Base-by-base conservation (phyloP, 2,797 vertebrate species). In the Hydrocynus forskahlii region DNA sequence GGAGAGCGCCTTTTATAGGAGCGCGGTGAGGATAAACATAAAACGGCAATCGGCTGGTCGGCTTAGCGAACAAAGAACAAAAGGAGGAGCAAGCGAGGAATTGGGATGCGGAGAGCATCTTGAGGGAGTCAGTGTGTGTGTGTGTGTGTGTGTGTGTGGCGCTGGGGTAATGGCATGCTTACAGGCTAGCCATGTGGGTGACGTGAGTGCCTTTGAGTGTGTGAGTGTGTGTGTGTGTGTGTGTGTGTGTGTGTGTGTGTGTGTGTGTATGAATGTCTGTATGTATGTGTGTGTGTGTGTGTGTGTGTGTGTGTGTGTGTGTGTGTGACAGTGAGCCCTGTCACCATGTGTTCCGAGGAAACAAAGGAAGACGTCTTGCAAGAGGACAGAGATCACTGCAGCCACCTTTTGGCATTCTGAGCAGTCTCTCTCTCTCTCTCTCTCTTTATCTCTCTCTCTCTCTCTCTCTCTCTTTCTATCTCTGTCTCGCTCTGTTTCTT, bases 141-240 rank as follows among this genome's bases (percentile, higher is more conserved):
- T 9, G 76, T 70, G n/a, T n/a, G n/a, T n/a, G n/a, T n/a, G n/a
- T n/a, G n/a, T n/a, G n/a, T n/a, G n/a, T n/a, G n/a, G n/a, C 16
- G 0, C 78, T 81, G 72, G 57, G 82, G 86, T 85, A 87, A 89
- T 90, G 86, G 86, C 75, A 83, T 83, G 60, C 87, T 86, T 86
- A 88, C 86, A 82, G 86, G 78, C 77, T 79, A 73, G 76, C 66
- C 48, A 40, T 55, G 72, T 75, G 45, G 77, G 79, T 78, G 79
- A 72, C n/a, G n/a, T n/a, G n/a, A n/a, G n/a, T n/a, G n/a, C n/a
- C n/a, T n/a, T n/a, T n/a, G n/a, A n/a, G n/a, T n/a, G n/a, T n/a
- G n/a, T n/a, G n/a, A n/a, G n/a, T 43, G 66, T 74, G 60, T 67
- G 60, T 35, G 63, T 48, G 62, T 29, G 60, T 40, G 43, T 76